Conservation (phyloP, 2,888 invertebrate species). For the Melieria picta region DNA sequence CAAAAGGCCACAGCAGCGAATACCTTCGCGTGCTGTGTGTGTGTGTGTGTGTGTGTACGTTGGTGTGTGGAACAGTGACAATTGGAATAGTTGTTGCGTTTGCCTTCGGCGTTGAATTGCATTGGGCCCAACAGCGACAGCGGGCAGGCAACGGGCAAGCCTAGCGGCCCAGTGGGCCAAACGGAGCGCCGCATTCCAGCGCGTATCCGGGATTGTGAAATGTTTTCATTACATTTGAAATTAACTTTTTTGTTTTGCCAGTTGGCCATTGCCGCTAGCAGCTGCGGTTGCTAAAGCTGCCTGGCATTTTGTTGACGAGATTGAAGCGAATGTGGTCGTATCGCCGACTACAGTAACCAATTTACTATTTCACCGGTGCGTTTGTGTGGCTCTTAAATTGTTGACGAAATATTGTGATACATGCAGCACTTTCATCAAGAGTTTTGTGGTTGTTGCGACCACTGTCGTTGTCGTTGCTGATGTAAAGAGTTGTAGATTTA, state of each 20-base stretch:
- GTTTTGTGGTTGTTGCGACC: neutral
- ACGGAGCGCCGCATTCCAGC: slow-evolving; percentile 54
- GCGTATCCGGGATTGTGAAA: slow-evolving; percentile 61
- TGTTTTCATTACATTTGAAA: slow-evolving; percentile 52
- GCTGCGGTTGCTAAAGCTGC: neutral
- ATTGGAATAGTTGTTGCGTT: neutral
- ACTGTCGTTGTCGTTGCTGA: neutral
- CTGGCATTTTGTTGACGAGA: neutral
- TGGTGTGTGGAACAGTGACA: neutral
- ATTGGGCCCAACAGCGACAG: slow-evolving; percentile 2
- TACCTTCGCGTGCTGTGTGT: neutral
- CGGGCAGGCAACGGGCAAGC: too few species aligned
- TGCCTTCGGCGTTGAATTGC: slow-evolving; percentile 24
- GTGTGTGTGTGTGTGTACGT: neutral
- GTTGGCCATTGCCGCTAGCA: neutral
- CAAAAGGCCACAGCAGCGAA: too few species aligned
- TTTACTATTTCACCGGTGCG: neutral
- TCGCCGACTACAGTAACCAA: neutral
- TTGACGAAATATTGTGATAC: neutral
- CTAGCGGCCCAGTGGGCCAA: neutral
- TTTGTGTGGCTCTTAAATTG: neutral
- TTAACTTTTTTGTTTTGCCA: slow-evolving; percentile 23
- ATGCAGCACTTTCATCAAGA: neutral
- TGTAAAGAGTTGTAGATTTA: neutral
- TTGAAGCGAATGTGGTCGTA: neutral